These are phyloP conservation scores for Ips typographus DNA, from an alignment of 1,140 invertebrate genomes.

Conservation along the genomic window DNA sequence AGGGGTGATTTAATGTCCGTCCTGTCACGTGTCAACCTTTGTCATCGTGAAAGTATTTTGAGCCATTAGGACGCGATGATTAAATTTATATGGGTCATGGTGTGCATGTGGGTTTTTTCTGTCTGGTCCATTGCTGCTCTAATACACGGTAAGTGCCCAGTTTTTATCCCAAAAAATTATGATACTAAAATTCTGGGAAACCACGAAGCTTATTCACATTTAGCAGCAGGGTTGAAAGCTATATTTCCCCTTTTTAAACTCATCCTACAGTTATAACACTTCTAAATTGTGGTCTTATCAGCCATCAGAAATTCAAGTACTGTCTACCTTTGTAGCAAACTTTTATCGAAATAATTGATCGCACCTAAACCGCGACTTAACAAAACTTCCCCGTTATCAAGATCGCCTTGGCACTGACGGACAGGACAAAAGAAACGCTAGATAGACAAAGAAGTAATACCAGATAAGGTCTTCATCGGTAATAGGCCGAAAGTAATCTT, in stretches of 20 bases:
- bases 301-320: not conserved
- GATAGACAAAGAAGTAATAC: slow-evolving; percentile 27
- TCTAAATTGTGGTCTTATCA: too few relatives aligned
- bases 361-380: slow-evolving; percentile 13
- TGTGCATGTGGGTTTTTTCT: slow-evolving; percentile 3
- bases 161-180: too few relatives aligned
- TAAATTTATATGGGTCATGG: slow-evolving; percentile 7
- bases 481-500: slow-evolving; percentile 28
- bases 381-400: slow-evolving; percentile 25
- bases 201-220: too few relatives aligned
- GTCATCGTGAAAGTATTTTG: slow-evolving; percentile 12
- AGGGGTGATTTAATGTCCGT: slow-evolving; percentile 24
- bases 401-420: slow-evolving; percentile 29
- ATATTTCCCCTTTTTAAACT: too few relatives aligned
- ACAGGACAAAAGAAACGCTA: slow-evolving; percentile 30
- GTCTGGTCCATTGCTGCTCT: not conserved
- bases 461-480: slow-evolving; percentile 20
- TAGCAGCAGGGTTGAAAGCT: too few relatives aligned
- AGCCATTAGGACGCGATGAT: slow-evolving; percentile 9
- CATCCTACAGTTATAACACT: too few relatives aligned
- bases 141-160: not conserved
- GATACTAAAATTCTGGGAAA: too few relatives aligned
- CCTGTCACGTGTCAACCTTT: slow-evolving; percentile 25
- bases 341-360: slow-evolving; percentile 29
- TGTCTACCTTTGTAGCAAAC: slow-evolving; percentile 1